Evolutionary conservation across 2,113 vertebrate genomes (phyloP).

Genomic region (Centrocercus urophasianus): DNA sequence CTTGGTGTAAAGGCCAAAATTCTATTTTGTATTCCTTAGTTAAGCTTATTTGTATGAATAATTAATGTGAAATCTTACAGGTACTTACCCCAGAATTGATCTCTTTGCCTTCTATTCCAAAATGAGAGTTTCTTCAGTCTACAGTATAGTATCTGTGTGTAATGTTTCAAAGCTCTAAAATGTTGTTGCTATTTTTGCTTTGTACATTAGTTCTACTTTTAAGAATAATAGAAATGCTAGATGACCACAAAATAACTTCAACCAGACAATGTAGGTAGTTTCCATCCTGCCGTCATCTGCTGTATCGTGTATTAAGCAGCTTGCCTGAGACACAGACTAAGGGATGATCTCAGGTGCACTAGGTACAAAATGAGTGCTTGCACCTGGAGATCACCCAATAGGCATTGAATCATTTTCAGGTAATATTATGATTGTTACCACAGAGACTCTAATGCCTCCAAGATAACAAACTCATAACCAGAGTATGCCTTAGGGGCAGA

Average conservation of each 20-base stretch:
- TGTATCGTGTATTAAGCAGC: neutral
- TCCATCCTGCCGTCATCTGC: neutral
- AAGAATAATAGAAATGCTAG: neutral
- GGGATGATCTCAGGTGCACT: neutral
- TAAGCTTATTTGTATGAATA: slow-evolving; percentile 4
- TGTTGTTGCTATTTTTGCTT: neutral
- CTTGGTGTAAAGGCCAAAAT: neutral
- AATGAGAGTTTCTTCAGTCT: neutral
- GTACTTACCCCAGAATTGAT: neutral
- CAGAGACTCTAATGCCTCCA: neutral
- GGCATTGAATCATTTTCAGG: neutral
- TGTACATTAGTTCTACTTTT: neutral
- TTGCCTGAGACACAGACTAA: neutral
- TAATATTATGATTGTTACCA: neutral
- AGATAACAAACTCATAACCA: neutral
- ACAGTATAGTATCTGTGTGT: neutral
- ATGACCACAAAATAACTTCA: neutral
- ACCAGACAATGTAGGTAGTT: neutral
- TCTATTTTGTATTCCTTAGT: neutral
- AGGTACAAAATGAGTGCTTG: neutral
- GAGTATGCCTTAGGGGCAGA: neutral
- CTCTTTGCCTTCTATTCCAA: neutral
- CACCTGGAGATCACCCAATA: neutral
- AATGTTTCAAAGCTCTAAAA: neutral
- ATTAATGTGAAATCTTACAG: neutral